Evolutionary conservation across 2,888 invertebrate genomes (phyloP), one percentile per base, ranked within the genome.

Genomic region (Acrobeloides nanus): DNA sequence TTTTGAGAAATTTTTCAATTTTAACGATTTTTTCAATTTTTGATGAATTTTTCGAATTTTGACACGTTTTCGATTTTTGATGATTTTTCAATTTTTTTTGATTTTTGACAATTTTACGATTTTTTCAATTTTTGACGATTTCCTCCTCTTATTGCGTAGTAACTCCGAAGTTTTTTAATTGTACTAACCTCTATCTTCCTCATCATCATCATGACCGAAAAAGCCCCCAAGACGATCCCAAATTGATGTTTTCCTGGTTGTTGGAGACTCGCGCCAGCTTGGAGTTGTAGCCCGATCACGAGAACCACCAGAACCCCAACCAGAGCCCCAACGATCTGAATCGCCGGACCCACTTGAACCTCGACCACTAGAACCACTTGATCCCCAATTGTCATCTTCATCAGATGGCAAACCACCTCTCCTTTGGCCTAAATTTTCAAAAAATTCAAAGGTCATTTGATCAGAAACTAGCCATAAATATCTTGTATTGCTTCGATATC

Each of bases 401-500:
- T 8, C 43, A 23, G 29, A 25, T 15, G 10, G 32, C 12, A 10
- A 20, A 20, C 48, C 38, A 31, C 25, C 48, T 7, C 48, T 23
- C 15, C 48, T 23, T 8, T 27, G 37, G 8, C 48, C 51, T 51
- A 40, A 15, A 51, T 17, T 42, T 34, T 10, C 23, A 39, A 27
- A 8, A 15, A 8, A 12, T 35, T 8, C 18, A 39, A 39, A 37
- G 15, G 15, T 26, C 17, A 7, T 38, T 10, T 40, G n/a, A 37
- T 15, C 20, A 24, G 15, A 17, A 15, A 23, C 33, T 26, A 26
- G 48, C 70, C 71, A 51, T 71, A 71, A 35, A 71, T 66, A 15
- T 62, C 58, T 45, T 71, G 69, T 47, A 71, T 71, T 4, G 62
- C 66, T 6, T 46, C 47, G 31, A 69, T 65, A 48, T 69, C 69